A percentile compares a stretch with the other conserved stretches of the same genome.
These are phyloP conservation scores for Ceraclea dissimilis DNA, from an alignment of 2,888 invertebrate species.

Conservation along the genomic window DNA sequence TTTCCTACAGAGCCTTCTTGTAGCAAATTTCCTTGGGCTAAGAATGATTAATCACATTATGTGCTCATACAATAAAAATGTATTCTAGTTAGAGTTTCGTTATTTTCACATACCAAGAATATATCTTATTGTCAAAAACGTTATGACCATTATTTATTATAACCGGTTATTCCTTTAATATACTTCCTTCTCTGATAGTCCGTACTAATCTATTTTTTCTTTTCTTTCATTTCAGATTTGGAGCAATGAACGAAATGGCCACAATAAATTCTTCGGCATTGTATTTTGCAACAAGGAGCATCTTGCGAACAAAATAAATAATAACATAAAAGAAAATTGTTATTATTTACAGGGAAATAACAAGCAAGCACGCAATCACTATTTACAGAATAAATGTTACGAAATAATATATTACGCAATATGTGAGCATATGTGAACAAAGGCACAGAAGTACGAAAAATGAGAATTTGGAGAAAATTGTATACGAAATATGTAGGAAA, in stretches of 20 bases:
- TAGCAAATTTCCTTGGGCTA: too few relatives aligned
- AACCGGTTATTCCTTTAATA: constrained; percentile 11
- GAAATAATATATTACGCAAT: not conserved
- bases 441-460: too few relatives aligned
- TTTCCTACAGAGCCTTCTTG: too few relatives aligned
- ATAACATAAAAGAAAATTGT: not conserved
- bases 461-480: too few relatives aligned
- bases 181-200: constrained; percentile 7
- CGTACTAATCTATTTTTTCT: constrained; percentile 14
- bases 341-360: not conserved
- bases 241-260: constrained; percentile 12
- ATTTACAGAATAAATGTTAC: not conserved
- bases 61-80: too few relatives aligned
- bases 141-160: constrained; percentile 10
- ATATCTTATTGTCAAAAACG: constrained; percentile 4
- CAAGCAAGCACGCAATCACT: not conserved
- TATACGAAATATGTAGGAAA: too few relatives aligned
- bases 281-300: constrained; percentile 3
- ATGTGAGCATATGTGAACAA: too few relatives aligned
- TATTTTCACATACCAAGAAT: not conserved
- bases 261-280: constrained; percentile 11
- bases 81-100: not conserved
- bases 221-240: constrained; percentile 22
- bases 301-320: not conserved
- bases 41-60: too few relatives aligned